Base-by-base conservation (phyloP, 2,888 invertebrate genomes). In the Cephus sareptanus region DNA sequence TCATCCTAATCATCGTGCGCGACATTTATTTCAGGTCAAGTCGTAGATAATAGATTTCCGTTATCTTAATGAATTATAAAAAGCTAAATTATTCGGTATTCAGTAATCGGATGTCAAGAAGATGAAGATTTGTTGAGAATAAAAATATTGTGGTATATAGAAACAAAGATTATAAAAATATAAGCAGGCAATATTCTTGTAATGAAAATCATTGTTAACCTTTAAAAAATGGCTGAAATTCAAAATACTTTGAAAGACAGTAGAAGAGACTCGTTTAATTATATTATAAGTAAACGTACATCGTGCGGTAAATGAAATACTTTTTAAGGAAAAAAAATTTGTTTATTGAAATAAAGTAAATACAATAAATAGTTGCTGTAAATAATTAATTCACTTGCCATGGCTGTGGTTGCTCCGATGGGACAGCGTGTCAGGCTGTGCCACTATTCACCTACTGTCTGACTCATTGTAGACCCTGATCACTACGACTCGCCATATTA, bases 381-480 rank as follows among this genome's bases (percentile, higher is more conserved):
- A 70, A 70, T 15, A 33, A 70, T 31, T 70, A 70, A 70, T 12
- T 30, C 3, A 70, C 70, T 70, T 31, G n/a, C 70, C 70, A 70
- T 70, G 30, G 15, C 70, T 33, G 30, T 30, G 13, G 4, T 70
- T 30, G 12, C 12, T 31, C 31, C 30, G 70, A 30, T 30, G 15
- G 70, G 70, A 76, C 79, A 33, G 13, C 77, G 80, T 80, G 80
- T 78, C 83, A 77, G 80, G 56, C 75, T 76, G 82, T 78, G 80
- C 79, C 77, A 80, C 83, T 77, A 79, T 83, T 82, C 80, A 33
- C 85, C 87, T 79, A 85, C 85, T 79, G 82, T 81, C 84, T 80
- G 80, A 76, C 82, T 81, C 73, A 77, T 74, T 79, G 80, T 78
- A 84, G 78, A 79, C 81, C 73, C 79, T 75, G 85, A 86, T 85